phyloP scores from a whole-genome alignment of 2,113 vertebrate species.

The Toxostoma redivivum region DNA sequence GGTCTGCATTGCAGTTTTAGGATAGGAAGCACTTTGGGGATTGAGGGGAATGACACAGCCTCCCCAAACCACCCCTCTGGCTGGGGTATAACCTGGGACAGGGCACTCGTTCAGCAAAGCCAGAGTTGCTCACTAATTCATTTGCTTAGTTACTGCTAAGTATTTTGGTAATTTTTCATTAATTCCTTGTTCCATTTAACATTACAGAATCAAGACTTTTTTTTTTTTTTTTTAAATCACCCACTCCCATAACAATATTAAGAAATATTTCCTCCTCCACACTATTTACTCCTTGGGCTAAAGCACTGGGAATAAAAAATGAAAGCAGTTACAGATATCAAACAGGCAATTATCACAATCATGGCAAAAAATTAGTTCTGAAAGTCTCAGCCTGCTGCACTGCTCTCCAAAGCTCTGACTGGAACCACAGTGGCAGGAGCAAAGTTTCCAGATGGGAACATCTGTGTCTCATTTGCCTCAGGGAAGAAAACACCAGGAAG shows the following conservation, averaged over 20 bases:
- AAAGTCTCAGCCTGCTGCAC: neutral
- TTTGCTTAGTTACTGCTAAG: neutral
- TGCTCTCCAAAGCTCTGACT: conserved; percentile 25
- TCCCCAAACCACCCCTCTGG: neutral
- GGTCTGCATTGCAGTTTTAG: neutral
- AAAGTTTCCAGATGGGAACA: conserved; percentile 69
- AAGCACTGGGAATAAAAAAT: conserved; percentile 2
- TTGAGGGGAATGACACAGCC: neutral
- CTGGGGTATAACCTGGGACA: neutral
- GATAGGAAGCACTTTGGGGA: neutral
- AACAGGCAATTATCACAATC: conserved; percentile 35
- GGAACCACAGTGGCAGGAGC: neutral
- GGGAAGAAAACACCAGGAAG: conserved; percentile 59
- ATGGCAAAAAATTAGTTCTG: neutral
- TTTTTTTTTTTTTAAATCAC: neutral
- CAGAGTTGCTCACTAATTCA: neutral
- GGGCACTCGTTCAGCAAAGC: neutral
- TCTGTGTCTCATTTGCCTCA: conserved; percentile 60
- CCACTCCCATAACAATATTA: neutral
- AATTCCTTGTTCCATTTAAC: neutral
- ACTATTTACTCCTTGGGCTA: conserved; percentile 4
- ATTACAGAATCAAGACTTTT: neutral
- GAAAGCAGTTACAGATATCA: neutral
- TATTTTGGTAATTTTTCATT: neutral
- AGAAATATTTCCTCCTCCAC: neutral